These are phyloP conservation scores for Rhadina sibilatrix DNA, from an alignment of 2,113 vertebrate species.

Conservation along the genomic window DNA sequence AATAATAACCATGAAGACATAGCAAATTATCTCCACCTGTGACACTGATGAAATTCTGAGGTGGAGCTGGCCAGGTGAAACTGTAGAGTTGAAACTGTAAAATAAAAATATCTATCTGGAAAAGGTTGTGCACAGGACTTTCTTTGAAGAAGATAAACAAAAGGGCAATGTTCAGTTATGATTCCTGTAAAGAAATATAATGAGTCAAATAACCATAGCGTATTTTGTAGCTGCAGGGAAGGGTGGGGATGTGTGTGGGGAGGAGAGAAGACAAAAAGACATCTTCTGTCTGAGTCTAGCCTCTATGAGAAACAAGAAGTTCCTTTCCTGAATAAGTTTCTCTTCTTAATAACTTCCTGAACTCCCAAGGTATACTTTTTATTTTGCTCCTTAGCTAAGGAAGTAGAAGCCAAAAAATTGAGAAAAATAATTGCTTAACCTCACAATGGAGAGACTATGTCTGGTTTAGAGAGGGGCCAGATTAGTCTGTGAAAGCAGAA, in stretches of 20 bases:
- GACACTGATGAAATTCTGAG: not conserved
- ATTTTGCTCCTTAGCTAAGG: constrained; percentile 49
- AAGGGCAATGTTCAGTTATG: not conserved
- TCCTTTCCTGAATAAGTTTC: constrained; percentile 11
- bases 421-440: constrained; percentile 39
- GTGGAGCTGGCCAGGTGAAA: not conserved
- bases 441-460: not conserved
- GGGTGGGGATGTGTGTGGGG: not conserved
- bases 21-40: not conserved
- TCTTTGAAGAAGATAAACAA: not conserved
- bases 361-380: constrained; percentile 36
- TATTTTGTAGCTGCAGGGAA: not conserved
- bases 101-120: not conserved
- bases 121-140: not conserved
- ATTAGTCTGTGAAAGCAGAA: constrained; percentile 24
- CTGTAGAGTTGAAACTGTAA: not conserved
- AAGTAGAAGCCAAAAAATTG: constrained; percentile 20
- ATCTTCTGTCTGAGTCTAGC: not conserved
- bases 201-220: not conserved
- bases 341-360: constrained; percentile 47
- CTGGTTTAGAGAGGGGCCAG: constrained; percentile 7
- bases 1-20: constrained; percentile 14
- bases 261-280: not conserved
- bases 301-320: constrained; percentile 45
- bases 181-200: not conserved